Conservation (phyloP, 1,140 invertebrate species). For the Maconellicoccus hirsutus region DNA sequence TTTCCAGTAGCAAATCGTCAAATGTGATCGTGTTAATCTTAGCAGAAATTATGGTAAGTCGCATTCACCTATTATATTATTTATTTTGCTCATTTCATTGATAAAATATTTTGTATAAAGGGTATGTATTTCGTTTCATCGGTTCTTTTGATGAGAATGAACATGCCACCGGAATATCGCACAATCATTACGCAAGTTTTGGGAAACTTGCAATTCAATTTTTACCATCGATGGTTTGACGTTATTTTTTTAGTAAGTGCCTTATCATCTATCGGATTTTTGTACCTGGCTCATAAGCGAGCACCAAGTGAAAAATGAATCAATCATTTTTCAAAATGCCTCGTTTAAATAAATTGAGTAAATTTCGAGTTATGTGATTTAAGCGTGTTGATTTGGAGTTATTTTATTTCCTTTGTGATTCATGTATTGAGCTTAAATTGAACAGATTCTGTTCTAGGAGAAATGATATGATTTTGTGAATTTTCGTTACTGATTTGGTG, state of each 20-base stretch:
- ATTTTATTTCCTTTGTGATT: too few species aligned
- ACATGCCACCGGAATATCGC: constrained; percentile 96
- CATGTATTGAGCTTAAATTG: too few species aligned
- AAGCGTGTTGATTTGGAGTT: too few species aligned
- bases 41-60: constrained; percentile 89
- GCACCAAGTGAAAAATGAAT: constrained; percentile 40
- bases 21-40: constrained; percentile 95
- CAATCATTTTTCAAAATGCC: too few species aligned
- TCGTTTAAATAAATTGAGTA: too few species aligned
- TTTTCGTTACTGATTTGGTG: too few species aligned
- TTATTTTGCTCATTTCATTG: too few species aligned
- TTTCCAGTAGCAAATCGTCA: constrained; percentile 98
- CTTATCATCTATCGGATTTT: constrained; percentile 84
- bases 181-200: constrained; percentile 96
- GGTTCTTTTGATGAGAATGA: constrained; percentile 96
- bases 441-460: too few species aligned
- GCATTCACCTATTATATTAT: neutral
- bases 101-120: constrained; percentile 39
- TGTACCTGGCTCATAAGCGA: constrained; percentile 88
- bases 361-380: too few species aligned
- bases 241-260: constrained; percentile 98
- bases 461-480: too few species aligned
- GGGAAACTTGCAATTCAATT: constrained; percentile 96
- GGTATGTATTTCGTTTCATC: constrained; percentile 99
- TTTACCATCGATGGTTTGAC: constrained; percentile 99